Percentiles rank a stretch among this genome's conserved stretches.
Conservation (phyloP, 2,797 vertebrate species). For the Lemur catta region DNA sequence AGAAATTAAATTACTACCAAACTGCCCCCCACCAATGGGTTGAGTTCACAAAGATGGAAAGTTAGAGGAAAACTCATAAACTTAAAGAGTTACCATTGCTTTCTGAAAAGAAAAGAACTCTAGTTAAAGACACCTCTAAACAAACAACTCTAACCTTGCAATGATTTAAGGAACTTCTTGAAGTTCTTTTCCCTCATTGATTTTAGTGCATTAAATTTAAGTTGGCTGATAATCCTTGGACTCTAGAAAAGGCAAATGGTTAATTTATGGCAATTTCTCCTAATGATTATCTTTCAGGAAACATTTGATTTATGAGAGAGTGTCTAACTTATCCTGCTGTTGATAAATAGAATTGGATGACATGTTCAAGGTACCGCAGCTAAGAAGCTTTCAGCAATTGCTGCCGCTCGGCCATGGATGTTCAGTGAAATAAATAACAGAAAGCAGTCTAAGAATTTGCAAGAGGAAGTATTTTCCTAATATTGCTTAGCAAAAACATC, state of each 20-base stretch:
- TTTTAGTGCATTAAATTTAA: conserved; percentile 67
- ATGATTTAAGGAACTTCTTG: neutral
- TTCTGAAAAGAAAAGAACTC: conserved; percentile 23
- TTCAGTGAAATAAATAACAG: conserved; percentile 78
- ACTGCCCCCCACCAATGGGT: neutral
- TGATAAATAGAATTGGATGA: conserved; percentile 74
- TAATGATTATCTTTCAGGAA: conserved; percentile 77
- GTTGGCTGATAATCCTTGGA: conserved; percentile 71
- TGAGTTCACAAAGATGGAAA: neutral
- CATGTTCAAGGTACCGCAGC: conserved; percentile 75
- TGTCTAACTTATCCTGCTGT: conserved; percentile 71
- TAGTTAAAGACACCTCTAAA: neutral
- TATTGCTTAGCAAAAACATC: conserved; percentile 67
- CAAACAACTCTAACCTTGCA: neutral
- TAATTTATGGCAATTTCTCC: conserved; percentile 74
- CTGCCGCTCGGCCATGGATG: conserved; percentile 64
- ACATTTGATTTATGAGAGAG: conserved; percentile 75
- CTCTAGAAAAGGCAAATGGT: conserved; percentile 71
- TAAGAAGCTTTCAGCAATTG: conserved; percentile 69
- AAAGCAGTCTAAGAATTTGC: conserved; percentile 72
- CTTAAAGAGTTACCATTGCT: neutral
- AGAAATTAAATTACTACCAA: neutral
- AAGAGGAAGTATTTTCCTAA: conserved; percentile 78
- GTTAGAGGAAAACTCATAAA: neutral
- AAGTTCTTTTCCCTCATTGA: conserved; percentile 17